Percentiles rank a stretch among this genome's conserved stretches.
Conservation (phyloP, 2,797 vertebrate species). For the Chloroceryle inda region DNA sequence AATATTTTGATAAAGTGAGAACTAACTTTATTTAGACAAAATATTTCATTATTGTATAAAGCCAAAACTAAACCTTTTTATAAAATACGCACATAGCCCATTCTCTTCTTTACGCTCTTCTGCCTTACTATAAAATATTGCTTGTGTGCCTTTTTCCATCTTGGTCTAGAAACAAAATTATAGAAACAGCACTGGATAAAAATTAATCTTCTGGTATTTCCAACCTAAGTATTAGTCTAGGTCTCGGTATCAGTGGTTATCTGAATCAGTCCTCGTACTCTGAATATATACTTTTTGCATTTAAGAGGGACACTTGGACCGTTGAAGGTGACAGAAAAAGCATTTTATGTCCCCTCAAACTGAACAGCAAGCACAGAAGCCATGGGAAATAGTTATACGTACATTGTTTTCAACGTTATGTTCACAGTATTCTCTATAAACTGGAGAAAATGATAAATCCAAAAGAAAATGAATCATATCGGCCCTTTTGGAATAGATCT, state of each 20-base stretch:
- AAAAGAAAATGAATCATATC: not conserved
- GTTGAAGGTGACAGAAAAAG: not conserved
- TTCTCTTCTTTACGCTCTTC: not conserved
- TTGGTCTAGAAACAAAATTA: not conserved
- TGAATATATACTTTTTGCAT: not conserved
- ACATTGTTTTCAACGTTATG: not conserved
- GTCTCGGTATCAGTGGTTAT: not conserved
- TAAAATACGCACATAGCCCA: not conserved
- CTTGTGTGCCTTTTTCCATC: not conserved
- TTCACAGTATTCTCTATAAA: not conserved
- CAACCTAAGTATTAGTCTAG: not conserved
- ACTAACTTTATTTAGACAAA: not conserved
- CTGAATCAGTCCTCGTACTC: not conserved
- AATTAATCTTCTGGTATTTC: not conserved
- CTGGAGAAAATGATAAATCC: not conserved
- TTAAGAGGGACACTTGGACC: not conserved
- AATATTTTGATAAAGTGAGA: not conserved
- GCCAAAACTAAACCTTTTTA: not conserved
- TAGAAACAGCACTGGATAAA: constrained; percentile 22
- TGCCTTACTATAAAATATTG: not conserved
- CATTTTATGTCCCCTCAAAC: not conserved
- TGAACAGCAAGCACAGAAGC: not conserved
- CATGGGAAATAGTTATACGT: not conserved
- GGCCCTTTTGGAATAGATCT: not conserved
- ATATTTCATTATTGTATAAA: not conserved